phyloP scores from a whole-genome alignment of 2,888 invertebrate species.

The Apamea monoglypha region DNA sequence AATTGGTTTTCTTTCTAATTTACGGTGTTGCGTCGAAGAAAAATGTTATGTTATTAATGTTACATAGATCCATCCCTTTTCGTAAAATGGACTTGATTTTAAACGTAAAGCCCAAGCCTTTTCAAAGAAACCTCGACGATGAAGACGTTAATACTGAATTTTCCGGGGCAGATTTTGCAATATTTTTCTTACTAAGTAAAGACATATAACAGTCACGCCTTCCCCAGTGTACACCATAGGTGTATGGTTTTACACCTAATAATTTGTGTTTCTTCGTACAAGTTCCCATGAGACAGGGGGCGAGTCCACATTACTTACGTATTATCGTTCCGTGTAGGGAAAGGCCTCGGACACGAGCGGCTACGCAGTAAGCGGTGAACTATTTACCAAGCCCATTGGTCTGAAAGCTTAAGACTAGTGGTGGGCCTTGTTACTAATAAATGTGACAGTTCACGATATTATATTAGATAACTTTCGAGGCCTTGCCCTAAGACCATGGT shows the following conservation, averaged over 20 bases:
- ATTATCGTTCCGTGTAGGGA: conserved; percentile 39
- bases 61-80: neutral
- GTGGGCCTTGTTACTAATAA: neutral
- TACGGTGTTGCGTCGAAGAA: neutral
- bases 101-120: neutral
- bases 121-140: neutral
- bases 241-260: conserved; percentile 32
- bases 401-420: neutral
- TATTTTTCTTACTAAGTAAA: conserved; percentile 3
- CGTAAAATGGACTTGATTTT: neutral
- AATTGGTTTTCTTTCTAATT: conserved; percentile 18
- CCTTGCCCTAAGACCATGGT: neutral
- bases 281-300: conserved; percentile 47
- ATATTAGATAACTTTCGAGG: neutral
- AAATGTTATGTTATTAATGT: neutral
- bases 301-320: conserved; percentile 34
- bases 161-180: neutral
- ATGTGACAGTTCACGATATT: neutral
- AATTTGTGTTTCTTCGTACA: conserved; percentile 43
- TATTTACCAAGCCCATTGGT: neutral
- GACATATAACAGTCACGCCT: conserved; percentile 16
- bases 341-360: conserved; percentile 11
- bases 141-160: neutral
- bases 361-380: neutral
- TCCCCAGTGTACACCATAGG: conserved; percentile 34